Conservation (phyloP, 1,140 invertebrate species). For the Ostrea denselamellosa region DNA sequence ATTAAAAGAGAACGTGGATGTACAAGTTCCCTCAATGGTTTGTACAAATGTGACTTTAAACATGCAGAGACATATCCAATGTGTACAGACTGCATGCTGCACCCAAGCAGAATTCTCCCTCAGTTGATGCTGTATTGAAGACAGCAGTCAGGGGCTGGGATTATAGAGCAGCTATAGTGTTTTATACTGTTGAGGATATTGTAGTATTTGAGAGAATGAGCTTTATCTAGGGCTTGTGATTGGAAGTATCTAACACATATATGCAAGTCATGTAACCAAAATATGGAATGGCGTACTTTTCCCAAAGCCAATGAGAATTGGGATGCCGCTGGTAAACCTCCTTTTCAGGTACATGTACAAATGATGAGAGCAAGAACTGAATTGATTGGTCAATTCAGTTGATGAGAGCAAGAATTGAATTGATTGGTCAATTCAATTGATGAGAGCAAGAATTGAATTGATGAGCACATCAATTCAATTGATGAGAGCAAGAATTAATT, state of each 20-base stretch:
- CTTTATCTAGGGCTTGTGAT: not conserved
- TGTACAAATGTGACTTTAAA: constrained; percentile 23
- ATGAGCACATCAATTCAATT: too few species aligned
- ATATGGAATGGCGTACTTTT: constrained; percentile 30
- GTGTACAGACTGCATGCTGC: constrained; percentile 23
- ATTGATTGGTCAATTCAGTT: too few species aligned
- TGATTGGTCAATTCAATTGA: too few species aligned
- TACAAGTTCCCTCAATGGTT: not conserved
- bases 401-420: too few species aligned
- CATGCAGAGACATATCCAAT: not conserved
- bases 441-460: too few species aligned
- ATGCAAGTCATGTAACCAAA: constrained; percentile 1
- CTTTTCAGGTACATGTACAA: not conserved
- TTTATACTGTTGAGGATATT: not conserved
- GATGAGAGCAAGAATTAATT: too few species aligned
- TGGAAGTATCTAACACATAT: not conserved
- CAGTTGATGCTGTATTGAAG: not conserved
- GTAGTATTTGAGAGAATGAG: not conserved
- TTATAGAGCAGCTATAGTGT: not conserved
- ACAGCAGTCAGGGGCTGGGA: not conserved
- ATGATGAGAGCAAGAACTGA: too few species aligned
- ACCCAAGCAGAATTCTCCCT: not conserved
- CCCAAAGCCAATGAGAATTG: constrained; percentile 12
- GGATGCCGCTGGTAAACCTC: constrained; percentile 1
- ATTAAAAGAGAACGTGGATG: not conserved